phyloP scores from a whole-genome alignment of 2,797 vertebrate species.

The Staurois parvus region DNA sequence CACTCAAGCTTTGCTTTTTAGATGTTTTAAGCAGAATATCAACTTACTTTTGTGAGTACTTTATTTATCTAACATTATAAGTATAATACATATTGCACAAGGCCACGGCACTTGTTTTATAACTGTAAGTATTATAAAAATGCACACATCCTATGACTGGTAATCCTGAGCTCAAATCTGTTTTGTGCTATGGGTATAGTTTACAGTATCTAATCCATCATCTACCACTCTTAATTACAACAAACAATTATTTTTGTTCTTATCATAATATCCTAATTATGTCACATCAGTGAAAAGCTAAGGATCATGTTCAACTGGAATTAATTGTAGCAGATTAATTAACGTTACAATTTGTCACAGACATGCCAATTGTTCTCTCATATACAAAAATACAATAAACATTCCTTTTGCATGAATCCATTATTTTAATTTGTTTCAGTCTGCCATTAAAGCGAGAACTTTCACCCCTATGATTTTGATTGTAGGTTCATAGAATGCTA shows the following conservation, averaged over 20 bases:
- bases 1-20: too few relatives aligned
- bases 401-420: not conserved
- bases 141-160: too few relatives aligned
- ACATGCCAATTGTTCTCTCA: constrained; percentile 24
- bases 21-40: too few relatives aligned
- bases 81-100: too few relatives aligned
- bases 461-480: not conserved
- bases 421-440: not conserved
- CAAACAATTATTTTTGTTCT: constrained; percentile 38
- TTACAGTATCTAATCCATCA: constrained; percentile 45
- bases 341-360: constrained; percentile 49
- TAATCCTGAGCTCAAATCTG: not conserved
- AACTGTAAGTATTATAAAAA: too few relatives aligned
- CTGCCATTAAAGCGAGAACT: not conserved
- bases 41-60: too few relatives aligned
- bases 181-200: constrained; percentile 6
- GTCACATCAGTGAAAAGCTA: constrained; percentile 23
- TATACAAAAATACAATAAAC: constrained; percentile 31
- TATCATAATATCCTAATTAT: constrained; percentile 48
- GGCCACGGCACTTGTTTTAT: too few relatives aligned
- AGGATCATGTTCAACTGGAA: constrained; percentile 24
- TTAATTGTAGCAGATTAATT: constrained; percentile 45
- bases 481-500: not conserved
- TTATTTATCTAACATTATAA: too few relatives aligned
- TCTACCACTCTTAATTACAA: constrained; percentile 35